phyloP scores from a whole-genome alignment of 2,113 vertebrate species.

The Bufo bufo region DNA sequence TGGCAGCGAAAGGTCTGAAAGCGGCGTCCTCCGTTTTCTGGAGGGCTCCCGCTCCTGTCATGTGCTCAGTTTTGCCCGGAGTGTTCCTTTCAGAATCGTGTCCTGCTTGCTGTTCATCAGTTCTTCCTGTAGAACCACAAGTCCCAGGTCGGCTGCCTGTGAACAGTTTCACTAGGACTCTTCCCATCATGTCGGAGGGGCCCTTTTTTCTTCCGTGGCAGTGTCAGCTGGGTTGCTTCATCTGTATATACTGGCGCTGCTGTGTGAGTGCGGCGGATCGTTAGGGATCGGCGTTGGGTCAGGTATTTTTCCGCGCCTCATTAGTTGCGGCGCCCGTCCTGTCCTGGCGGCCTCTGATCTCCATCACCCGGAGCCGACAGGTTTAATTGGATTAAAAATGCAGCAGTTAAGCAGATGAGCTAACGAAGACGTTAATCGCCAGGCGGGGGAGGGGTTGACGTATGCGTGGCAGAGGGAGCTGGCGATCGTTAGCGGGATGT shows the following conservation, averaged over 20 bases:
- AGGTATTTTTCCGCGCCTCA: not conserved
- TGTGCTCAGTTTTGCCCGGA: not conserved
- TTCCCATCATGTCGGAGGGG: no score
- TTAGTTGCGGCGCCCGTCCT: not conserved
- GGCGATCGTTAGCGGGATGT: no score
- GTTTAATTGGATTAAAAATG: slow-evolving; percentile 56
- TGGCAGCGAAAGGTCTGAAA: not conserved
- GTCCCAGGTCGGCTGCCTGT: no score
- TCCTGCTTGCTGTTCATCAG: no score
- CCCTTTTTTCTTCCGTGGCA: no score
- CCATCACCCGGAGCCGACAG: slow-evolving; percentile 43
- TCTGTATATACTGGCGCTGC: not conserved
- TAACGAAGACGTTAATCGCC: slow-evolving; percentile 23
- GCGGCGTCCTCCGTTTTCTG: not conserved
- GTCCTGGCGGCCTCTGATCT: slow-evolving; percentile 15
- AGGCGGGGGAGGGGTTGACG: not conserved
- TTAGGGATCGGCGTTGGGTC: not conserved
- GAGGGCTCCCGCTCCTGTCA: not conserved
- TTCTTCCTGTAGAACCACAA: no score
- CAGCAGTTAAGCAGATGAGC: slow-evolving; percentile 45
- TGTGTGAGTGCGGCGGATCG: not conserved
- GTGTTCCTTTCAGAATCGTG: not conserved
- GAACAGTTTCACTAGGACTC: no score
- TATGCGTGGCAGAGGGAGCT: no score
- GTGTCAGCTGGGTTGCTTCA: not conserved